These are phyloP conservation scores for Clistopyga incitator DNA, from an alignment of 2,888 invertebrate genomes.

Conservation along the genomic window DNA sequence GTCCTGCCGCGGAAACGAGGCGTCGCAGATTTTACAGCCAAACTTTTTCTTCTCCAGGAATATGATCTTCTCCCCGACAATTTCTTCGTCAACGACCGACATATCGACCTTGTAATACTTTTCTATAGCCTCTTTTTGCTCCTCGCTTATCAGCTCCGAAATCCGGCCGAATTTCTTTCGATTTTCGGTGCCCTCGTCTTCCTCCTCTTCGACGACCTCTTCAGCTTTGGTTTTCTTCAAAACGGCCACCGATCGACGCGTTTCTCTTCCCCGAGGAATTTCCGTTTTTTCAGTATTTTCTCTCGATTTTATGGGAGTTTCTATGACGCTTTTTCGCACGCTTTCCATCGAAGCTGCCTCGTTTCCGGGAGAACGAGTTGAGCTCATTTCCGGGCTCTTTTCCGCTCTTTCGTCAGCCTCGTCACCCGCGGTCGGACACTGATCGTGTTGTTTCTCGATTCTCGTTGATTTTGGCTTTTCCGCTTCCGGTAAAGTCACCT, in stretches of 20 bases:
- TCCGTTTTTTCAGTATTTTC: not conserved
- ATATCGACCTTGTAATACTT: conserved; percentile 75
- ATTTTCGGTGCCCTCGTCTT: conserved; percentile 24
- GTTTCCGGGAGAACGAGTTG: not conserved
- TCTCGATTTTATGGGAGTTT: not conserved
- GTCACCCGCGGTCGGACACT: conserved; percentile 65
- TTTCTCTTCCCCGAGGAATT: not conserved
- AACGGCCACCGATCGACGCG: not conserved
- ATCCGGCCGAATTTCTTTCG: conserved; percentile 73
- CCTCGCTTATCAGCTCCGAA: conserved; percentile 77
- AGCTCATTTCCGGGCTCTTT: conserved; percentile 20
- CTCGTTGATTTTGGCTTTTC: conserved; percentile 35
- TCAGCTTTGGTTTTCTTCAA: not conserved
- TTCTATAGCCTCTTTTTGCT: conserved; percentile 77
- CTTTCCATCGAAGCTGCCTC: conserved; percentile 3
- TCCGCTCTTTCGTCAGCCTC: conserved; percentile 79
- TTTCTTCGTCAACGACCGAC: conserved; percentile 72
- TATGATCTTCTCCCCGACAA: conserved; percentile 72
- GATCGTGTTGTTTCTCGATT: conserved; percentile 27
- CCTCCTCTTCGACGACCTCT: conserved; percentile 15
- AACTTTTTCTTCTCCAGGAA: conserved; percentile 72
- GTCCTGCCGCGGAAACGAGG: conserved; percentile 74
- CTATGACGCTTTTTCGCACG: conserved; percentile 28
- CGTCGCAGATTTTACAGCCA: conserved; percentile 75
- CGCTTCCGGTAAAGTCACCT: conserved; percentile 7